Conservation (phyloP, 2,113 vertebrate genomes). For the Oreochromis spilurus region DNA sequence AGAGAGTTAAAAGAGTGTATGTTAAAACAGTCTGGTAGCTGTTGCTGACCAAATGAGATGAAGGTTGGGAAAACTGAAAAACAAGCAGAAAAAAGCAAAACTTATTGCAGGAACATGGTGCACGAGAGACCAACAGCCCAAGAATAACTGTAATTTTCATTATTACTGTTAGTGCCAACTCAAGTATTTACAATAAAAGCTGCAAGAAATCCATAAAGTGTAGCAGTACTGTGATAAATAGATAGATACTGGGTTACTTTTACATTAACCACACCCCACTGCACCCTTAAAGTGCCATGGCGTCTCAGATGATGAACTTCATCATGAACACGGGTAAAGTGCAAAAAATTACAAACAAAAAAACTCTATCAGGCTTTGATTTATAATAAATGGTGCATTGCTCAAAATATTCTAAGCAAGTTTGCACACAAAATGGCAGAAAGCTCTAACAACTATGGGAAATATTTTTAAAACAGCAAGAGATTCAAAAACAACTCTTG, state of each 20-base stretch:
- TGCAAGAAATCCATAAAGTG: not conserved
- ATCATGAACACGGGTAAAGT: not conserved
- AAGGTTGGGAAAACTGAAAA: not conserved
- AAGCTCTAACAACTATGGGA: not conserved
- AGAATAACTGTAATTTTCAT: not conserved
- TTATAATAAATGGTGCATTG: not conserved
- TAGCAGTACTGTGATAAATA: not conserved
- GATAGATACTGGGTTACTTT: not conserved
- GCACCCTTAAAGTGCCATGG: not conserved
- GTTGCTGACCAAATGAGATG: fast-evolving
- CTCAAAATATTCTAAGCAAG: not conserved
- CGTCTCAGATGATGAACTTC: not conserved
- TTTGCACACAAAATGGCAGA: not conserved
- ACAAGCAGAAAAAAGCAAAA: not conserved
- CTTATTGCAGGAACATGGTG: fast-evolving
- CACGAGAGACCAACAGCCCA: fast-evolving
- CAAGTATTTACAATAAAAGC: not conserved
- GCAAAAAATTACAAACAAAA: not conserved
- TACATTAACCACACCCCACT: not conserved
- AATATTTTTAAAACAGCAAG: not conserved
- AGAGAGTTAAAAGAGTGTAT: fast-evolving
- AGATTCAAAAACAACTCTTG: not conserved
- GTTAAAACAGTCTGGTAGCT: not conserved
- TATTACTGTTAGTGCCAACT: not conserved
- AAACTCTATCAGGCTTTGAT: not conserved